phyloP scores from a whole-genome alignment of 2,888 invertebrate genomes.

The Amphimallon solstitiale region DNA sequence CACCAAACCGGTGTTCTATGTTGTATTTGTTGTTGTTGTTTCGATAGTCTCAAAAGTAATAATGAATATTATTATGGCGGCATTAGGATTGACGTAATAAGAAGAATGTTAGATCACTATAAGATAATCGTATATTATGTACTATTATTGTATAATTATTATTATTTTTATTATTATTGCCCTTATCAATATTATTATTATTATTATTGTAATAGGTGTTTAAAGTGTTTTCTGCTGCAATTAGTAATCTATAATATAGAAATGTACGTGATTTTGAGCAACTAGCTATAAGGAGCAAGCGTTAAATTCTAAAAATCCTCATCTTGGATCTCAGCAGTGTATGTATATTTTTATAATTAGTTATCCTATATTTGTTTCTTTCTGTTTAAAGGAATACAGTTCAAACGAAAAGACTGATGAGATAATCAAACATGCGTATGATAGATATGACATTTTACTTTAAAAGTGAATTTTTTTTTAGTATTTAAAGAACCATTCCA shows the following conservation, averaged over 20 bases:
- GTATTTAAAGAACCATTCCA: too few species aligned
- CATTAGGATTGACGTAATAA: neutral
- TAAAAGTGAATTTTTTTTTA: too few species aligned
- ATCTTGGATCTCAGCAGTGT: neutral
- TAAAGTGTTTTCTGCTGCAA: constrained; percentile 40
- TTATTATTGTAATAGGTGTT: constrained; percentile 49
- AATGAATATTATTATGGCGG: neutral
- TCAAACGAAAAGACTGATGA: neutral
- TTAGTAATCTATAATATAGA: constrained; percentile 8
- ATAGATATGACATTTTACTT: too few species aligned
- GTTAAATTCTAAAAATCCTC: constrained; percentile 47
- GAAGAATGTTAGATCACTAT: neutral
- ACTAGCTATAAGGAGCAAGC: constrained; percentile 64
- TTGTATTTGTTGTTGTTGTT: too few species aligned
- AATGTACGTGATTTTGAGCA: constrained; percentile 50
- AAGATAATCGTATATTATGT: constrained; percentile 21
- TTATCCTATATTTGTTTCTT: neutral
- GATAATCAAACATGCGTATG: neutral
- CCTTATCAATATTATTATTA: neutral
- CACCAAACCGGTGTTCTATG: too few species aligned
- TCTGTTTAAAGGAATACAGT: neutral
- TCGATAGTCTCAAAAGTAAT: too few species aligned
- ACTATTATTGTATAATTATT: neutral
- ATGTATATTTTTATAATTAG: neutral
- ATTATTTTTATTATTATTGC: constrained; percentile 1